These are phyloP conservation scores for Hormaphis cornu DNA, from an alignment of 1,140 invertebrate species.

Conservation along the genomic window DNA sequence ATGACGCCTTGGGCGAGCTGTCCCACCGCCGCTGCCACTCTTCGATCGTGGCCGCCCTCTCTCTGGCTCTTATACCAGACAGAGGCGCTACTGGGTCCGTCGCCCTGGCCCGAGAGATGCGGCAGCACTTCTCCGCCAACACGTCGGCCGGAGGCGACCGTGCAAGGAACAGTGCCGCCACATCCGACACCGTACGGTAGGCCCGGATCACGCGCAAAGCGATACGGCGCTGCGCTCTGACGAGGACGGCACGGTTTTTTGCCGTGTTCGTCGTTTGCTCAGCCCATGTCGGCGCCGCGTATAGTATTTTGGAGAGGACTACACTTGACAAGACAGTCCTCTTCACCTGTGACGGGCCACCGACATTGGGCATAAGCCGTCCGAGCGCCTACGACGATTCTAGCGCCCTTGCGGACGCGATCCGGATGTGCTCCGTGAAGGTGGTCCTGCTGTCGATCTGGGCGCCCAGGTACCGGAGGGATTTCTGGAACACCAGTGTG, in stretches of 20 bases:
- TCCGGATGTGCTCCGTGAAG: neutral
- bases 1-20: neutral
- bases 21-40: neutral
- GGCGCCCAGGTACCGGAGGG: neutral
- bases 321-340: neutral
- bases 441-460: neutral
- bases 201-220: neutral
- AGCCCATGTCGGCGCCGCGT: neutral
- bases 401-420: neutral
- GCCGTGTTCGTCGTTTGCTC: neutral
- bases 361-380: neutral
- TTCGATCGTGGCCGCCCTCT: neutral
- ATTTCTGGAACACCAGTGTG: neutral
- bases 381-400: neutral
- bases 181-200: neutral
- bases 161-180: neutral
- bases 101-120: too few relatives aligned
- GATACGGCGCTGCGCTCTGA: neutral
- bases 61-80: neutral
- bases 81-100: neutral
- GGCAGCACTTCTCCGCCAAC: neutral
- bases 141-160: neutral
- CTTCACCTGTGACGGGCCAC: neutral
- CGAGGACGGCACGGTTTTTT: neutral
- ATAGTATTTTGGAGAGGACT: neutral